Evolutionary conservation across 2,113 vertebrate species (phyloP).

Genomic region (Rana temporaria): DNA sequence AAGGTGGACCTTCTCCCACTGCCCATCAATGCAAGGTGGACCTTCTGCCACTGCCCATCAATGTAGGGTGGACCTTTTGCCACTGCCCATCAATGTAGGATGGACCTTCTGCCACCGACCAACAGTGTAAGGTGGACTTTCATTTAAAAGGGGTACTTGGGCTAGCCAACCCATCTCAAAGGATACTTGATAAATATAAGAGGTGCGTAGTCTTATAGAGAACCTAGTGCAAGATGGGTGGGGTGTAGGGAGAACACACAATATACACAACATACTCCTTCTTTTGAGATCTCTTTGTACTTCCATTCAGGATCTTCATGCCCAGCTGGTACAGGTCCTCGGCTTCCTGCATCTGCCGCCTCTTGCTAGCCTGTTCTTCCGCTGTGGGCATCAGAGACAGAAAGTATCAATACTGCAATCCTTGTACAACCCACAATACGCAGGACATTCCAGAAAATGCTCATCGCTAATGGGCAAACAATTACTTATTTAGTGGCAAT

Average conservation of each 20-base stretch:
- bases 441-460: neutral
- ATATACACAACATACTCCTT: slow-evolving; percentile 83
- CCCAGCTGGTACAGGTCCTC: slow-evolving; percentile 89
- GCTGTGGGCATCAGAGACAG: slow-evolving; percentile 68
- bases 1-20: too few relatives aligned
- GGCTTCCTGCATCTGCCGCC: slow-evolving; percentile 85
- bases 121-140: too few relatives aligned
- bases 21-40: too few relatives aligned
- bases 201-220: neutral
- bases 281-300: slow-evolving; percentile 86
- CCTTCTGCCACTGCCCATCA: too few relatives aligned
- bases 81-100: too few relatives aligned
- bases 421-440: neutral
- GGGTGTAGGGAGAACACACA: neutral
- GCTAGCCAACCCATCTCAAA: too few relatives aligned
- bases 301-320: slow-evolving; percentile 87
- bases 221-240: neutral
- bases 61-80: too few relatives aligned
- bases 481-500: neutral
- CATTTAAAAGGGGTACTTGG: too few relatives aligned
- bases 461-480: neutral
- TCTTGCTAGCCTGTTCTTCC: slow-evolving; percentile 87
- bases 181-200: too few relatives aligned
- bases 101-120: too few relatives aligned
- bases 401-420: slow-evolving; percentile 29